Percentiles rank a stretch among this genome's conserved stretches.
phyloP scores from a whole-genome alignment of 2,113 vertebrate species.

The Mustela nigripes region DNA sequence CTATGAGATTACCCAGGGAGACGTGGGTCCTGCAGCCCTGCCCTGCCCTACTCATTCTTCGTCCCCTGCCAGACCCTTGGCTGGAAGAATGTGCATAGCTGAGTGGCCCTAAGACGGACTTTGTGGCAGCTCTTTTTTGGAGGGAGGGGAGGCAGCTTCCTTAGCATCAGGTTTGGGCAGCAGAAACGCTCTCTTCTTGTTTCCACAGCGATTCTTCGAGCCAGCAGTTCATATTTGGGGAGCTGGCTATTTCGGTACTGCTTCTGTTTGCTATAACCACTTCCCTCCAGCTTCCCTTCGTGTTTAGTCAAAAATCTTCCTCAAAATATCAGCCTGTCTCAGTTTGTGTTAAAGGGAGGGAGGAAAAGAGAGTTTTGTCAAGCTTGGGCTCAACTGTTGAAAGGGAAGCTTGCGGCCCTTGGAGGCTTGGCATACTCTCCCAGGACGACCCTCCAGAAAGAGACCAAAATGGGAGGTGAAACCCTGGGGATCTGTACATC shows the following conservation, averaged over 20 bases:
- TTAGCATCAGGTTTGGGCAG: neutral
- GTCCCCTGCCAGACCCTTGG: neutral
- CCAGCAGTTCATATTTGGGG: conserved; percentile 42
- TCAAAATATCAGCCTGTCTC: conserved; percentile 52
- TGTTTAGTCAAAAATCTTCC: conserved; percentile 63
- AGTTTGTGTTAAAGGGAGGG: conserved; percentile 10
- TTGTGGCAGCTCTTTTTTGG: neutral
- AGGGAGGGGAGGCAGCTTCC: neutral
- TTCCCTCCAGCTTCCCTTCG: conserved; percentile 62
- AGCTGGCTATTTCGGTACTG: conserved; percentile 50
- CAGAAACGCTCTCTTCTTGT: conserved; percentile 37
- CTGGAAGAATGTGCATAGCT: neutral
- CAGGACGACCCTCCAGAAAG: neutral
- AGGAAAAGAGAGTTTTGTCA: neutral
- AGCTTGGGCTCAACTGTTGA: neutral
- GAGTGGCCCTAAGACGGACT: neutral
- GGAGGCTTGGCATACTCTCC: neutral
- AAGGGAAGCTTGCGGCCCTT: neutral
- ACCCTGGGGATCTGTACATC: neutral
- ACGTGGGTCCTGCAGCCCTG: neutral
- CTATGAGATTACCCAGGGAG: neutral
- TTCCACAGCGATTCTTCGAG: conserved; percentile 49
- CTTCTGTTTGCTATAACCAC: conserved; percentile 59
- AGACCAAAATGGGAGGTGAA: neutral
- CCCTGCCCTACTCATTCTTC: neutral